Evolutionary conservation across 2,797 vertebrate genomes (phyloP).

Genomic region (Argyrosomus regius): DNA sequence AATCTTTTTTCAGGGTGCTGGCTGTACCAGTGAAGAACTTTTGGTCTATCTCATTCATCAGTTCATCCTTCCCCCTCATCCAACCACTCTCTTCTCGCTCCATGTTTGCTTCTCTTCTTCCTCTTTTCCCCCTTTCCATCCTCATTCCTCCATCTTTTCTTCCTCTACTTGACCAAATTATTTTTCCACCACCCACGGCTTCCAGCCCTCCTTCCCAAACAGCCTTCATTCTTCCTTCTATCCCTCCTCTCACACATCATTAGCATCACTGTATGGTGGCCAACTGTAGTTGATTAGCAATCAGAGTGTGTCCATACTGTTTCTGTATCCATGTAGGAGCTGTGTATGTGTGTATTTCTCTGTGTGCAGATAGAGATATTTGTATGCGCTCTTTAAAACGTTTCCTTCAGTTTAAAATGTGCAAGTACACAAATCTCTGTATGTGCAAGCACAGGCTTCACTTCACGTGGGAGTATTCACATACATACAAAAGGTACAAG

Average conservation of each 20-base stretch:
- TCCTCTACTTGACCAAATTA: neutral
- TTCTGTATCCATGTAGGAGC: neutral
- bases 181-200: neutral
- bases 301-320: neutral
- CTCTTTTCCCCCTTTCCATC: neutral
- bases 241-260: conserved; percentile 31
- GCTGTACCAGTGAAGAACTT: too few relatives aligned
- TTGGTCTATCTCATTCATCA: too few relatives aligned
- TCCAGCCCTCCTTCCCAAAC: neutral
- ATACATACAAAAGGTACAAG: neutral
- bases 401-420: neutral
- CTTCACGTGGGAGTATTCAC: neutral
- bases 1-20: too few relatives aligned
- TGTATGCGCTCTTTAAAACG: neutral
- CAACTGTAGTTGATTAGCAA: conserved; percentile 32
- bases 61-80: neutral
- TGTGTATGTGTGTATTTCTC: neutral
- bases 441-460: neutral
- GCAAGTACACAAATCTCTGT: neutral
- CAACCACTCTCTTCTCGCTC: neutral
- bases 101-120: neutral
- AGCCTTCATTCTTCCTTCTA: neutral
- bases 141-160: too few relatives aligned
- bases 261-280: conserved; percentile 34
- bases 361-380: neutral